Base-by-base conservation (phyloP, 2,888 invertebrate genomes). In the Cremastinae sp. region DNA sequence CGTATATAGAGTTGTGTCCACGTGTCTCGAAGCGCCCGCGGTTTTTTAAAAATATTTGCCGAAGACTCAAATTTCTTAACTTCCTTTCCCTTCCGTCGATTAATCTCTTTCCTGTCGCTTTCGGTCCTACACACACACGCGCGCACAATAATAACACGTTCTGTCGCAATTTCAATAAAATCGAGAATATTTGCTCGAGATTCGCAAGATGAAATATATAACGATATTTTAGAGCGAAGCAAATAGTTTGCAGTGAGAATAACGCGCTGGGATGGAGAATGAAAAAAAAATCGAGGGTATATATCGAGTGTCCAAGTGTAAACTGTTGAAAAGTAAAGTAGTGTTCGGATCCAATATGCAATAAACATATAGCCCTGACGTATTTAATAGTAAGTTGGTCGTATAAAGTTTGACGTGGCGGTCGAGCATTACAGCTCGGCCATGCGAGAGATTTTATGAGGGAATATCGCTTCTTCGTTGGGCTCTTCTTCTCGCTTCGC, bases 341-440 rank as follows among this genome's bases (percentile, higher is more conserved):
- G 69, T 54, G 16, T 53, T 74, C 53, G 68, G 84, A 87, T 87
- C 88, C 88, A 88, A 88, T 88, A 88, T 88, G 88, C 88, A 88
- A 88, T 88, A 88, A 88, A 88, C 88, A 88, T 86, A 86, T 87
- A 84, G 81, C 80, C 87, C 87, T 88, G 88, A 88, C 88, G 86
- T 88, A 88, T 88, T 88, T 88, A 88, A 88, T 88, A 88, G 88
- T 88, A 88, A 88, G 88, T 84, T 85, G 88, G 84, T 88, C 87
- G 86, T 88, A 88, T 88, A 88, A 88, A 84, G 85, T 86, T 87
- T 88, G 88, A 88, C 88, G 87, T 86, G 88, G 73, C 47, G 38
- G 54, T 58, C 64, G 73, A 59, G 73, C 47, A 49, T 62, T 53
- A 36, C 34, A 43, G 69, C 74, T 75, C 78, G 76, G 75, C 75